These are phyloP conservation scores for rabbit (Oryctolagus cuniculus) DNA, from an alignment of 2,113 vertebrate genomes.

Conservation along the genomic window DNA sequence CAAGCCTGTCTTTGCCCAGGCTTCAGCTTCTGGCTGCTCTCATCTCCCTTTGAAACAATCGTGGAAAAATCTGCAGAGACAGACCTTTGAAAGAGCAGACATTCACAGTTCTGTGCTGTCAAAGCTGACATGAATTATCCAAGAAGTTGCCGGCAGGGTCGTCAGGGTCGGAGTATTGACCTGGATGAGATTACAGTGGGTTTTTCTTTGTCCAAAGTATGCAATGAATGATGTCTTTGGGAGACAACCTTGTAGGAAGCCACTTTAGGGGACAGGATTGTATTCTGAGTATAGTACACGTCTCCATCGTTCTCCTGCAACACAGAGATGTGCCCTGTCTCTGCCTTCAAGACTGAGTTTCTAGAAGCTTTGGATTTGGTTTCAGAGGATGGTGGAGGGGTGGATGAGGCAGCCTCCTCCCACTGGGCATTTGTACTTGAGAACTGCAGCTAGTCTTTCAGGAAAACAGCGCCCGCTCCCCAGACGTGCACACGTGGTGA, in stretches of 20 bases:
- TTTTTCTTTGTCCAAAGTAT: background rate
- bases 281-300: background rate
- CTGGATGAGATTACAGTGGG: too few species aligned
- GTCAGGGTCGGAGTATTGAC: background rate
- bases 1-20: background rate
- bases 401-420: background rate
- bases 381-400: background rate
- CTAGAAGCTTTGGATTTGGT: too few species aligned
- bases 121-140: background rate
- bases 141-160: background rate
- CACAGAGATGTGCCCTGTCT: background rate
- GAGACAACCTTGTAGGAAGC: constrained; percentile 53
- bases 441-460: background rate
- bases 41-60: background rate
- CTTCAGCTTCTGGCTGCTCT: background rate
- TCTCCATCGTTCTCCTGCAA: background rate
- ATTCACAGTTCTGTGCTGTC: background rate
- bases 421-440: background rate
- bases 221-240: constrained; percentile 2
- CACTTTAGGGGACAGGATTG: background rate
- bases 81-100: background rate
- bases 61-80: background rate
- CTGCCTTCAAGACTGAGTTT: rapidly evolving
- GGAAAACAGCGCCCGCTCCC: background rate
- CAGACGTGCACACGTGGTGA: background rate